phyloP scores from a whole-genome alignment of 2,797 vertebrate species.

The Dendrocincla tyrannina region DNA sequence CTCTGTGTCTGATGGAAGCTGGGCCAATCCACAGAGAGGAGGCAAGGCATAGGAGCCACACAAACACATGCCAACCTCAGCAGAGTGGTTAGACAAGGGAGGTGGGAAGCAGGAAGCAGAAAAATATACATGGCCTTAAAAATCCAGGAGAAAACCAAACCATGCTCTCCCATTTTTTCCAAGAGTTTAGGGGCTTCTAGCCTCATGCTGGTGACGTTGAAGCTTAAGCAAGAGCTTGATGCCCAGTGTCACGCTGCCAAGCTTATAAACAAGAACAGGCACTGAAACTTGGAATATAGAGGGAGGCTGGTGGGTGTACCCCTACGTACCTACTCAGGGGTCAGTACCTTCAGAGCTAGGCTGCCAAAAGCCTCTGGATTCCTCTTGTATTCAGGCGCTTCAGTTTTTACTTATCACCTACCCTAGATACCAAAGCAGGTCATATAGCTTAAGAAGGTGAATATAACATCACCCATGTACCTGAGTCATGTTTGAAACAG shows the following conservation, averaged over 20 bases:
- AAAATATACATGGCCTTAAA: neutral
- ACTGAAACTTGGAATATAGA: neutral
- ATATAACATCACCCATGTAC: neutral
- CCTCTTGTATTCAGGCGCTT: neutral
- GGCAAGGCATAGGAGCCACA: neutral
- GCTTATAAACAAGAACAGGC: neutral
- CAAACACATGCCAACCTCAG: neutral
- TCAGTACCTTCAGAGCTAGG: neutral
- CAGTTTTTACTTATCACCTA: neutral
- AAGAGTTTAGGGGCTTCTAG: neutral
- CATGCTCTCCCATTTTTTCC: neutral
- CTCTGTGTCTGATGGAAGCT: neutral
- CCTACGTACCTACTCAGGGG: accelerated
- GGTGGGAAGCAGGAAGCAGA: neutral
- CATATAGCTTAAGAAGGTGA: neutral
- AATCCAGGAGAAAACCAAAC: neutral
- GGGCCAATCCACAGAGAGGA: neutral
- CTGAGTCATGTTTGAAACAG: neutral
- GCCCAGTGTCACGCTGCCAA: neutral
- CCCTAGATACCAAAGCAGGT: neutral
- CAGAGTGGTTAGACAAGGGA: neutral
- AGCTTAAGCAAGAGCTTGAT: neutral
- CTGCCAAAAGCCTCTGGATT: neutral
- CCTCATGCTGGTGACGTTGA: neutral
- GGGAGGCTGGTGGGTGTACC: neutral